phyloP scores from a whole-genome alignment of 30 jellyfish, hydroid and myxozoan species.

The Cassiopea andromeda region DNA sequence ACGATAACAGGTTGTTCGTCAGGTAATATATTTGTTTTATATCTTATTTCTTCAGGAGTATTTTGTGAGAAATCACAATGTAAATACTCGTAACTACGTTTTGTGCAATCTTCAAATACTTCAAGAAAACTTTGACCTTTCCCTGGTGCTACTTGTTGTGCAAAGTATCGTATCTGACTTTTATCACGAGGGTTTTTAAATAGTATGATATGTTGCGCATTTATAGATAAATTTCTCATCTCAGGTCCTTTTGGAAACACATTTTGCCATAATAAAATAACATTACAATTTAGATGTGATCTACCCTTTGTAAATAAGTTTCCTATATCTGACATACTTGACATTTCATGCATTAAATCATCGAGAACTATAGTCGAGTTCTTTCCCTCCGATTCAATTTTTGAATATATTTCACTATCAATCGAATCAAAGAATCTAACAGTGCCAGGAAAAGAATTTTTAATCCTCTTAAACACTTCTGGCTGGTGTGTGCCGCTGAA shows the following conservation, averaged over 20 bases:
- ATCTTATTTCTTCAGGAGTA: constrained; percentile 15
- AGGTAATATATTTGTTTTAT: constrained; percentile 35
- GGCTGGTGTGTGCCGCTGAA: constrained; percentile 44
- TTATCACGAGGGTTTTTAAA: constrained; percentile 52
- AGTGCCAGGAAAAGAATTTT: constrained; percentile 9
- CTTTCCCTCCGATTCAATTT: not conserved
- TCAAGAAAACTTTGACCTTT: constrained; percentile 1
- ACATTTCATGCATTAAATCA: constrained; percentile 47
- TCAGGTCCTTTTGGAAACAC: constrained; percentile 32
- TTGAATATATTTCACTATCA: constrained; percentile 21
- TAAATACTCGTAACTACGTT: constrained; percentile 25
- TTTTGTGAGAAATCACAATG: constrained; percentile 42
- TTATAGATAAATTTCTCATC: constrained; percentile 28
- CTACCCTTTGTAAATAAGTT: constrained; percentile 49
- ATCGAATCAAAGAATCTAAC: constrained; percentile 10
- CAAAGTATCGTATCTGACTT: constrained; percentile 16
- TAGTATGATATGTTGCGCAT: constrained; percentile 18
- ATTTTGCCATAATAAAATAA: constrained; percentile 25
- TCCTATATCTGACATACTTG: not conserved
- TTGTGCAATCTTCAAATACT: constrained; percentile 31
- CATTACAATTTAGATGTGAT: constrained; percentile 12
- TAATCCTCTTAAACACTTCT: constrained; percentile 13
- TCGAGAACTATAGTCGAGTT: constrained; percentile 10
- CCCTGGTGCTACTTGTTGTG: constrained; percentile 22
- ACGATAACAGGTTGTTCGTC: constrained; percentile 22